Percentiles rank a stretch among this genome's conserved stretches.
These are phyloP conservation scores for Epinephelus coioides DNA, from an alignment of 2,797 vertebrate genomes.

Conservation along the genomic window DNA sequence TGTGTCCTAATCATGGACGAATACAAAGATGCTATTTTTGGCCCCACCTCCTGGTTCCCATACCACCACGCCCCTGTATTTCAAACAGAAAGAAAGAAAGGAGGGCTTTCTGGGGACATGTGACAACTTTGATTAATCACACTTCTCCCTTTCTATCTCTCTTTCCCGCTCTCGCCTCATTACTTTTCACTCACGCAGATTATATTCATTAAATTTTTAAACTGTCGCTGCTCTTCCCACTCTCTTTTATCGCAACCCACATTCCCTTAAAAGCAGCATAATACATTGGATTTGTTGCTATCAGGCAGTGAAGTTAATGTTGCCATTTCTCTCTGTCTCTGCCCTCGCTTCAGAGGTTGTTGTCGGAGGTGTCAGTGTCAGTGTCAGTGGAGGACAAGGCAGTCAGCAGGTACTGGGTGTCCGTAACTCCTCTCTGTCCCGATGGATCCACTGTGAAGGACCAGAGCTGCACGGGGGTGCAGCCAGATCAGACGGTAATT, in stretches of 20 bases:
- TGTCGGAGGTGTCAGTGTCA: slow-evolving; percentile 94
- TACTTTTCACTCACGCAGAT: slow-evolving; percentile 25
- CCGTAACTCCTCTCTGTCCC: slow-evolving; percentile 93
- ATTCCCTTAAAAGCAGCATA: background rate
- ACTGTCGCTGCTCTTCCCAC: slow-evolving; percentile 2
- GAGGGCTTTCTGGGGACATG: slow-evolving; percentile 63
- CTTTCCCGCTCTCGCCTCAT: background rate
- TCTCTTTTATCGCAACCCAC: slow-evolving; percentile 9
- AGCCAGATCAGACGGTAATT: slow-evolving; percentile 92
- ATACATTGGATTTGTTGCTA: background rate
- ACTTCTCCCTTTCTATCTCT: slow-evolving; percentile 23
- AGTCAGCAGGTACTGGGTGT: slow-evolving; percentile 90
- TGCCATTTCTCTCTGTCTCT: slow-evolving; percentile 25
- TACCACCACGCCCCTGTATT: slow-evolving; percentile 32
- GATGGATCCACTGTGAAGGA: slow-evolving; percentile 86
- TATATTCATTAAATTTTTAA: slow-evolving; percentile 42
- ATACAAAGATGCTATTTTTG: slow-evolving; percentile 87
- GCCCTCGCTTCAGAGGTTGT: slow-evolving; percentile 87
- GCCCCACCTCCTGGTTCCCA: slow-evolving; percentile 66
- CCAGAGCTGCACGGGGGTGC: slow-evolving; percentile 91
- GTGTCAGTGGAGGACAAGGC: slow-evolving; percentile 92
- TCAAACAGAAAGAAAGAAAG: slow-evolving; percentile 43
- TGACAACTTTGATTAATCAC: slow-evolving; percentile 69
- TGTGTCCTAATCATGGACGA: slow-evolving; percentile 65
- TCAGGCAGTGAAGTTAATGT: background rate